Evolutionary conservation across 2,888 invertebrate species (phyloP).

Genomic region (Eupithecia abbreviata): DNA sequence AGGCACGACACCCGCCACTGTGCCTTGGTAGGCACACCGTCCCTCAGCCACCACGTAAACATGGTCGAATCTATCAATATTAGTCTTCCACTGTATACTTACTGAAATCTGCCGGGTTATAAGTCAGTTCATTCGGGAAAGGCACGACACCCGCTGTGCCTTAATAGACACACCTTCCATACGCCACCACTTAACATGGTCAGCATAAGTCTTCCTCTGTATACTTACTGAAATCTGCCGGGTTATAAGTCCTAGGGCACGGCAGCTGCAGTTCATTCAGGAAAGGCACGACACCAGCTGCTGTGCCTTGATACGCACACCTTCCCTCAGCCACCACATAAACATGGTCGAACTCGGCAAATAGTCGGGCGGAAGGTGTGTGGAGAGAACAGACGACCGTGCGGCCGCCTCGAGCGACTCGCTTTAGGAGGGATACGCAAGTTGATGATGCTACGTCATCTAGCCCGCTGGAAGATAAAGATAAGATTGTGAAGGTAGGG

Average conservation of each 20-base stretch:
- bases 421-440: conserved; percentile 92
- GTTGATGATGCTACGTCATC: conserved; percentile 96
- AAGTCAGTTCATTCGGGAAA: no score
- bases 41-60: conserved; percentile 95
- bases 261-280: conserved; percentile 85
- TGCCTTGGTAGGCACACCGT: conserved; percentile 95
- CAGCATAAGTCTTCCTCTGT: no score
- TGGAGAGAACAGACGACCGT: conserved; percentile 97
- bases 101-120: conserved; percentile 94
- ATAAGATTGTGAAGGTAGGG: neutral
- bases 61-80: conserved; percentile 87
- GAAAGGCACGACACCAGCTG: conserved; percentile 91
- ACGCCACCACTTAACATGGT: no score
- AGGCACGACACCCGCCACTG: conserved; percentile 90
- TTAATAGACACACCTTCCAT: no score
- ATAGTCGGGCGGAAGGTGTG: conserved; percentile 97
- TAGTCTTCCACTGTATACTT: conserved; percentile 61
- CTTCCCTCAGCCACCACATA: conserved; percentile 95
- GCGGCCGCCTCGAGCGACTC: conserved; percentile 92
- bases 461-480: conserved; percentile 87
- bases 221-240: no score
- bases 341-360: conserved; percentile 95
- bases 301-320: conserved; percentile 94
- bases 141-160: no score
- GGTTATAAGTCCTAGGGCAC: conserved; percentile 86